These are phyloP conservation scores for Rhabdomys dilectus DNA, from an alignment of 2,113 vertebrate genomes.

Conservation along the genomic window DNA sequence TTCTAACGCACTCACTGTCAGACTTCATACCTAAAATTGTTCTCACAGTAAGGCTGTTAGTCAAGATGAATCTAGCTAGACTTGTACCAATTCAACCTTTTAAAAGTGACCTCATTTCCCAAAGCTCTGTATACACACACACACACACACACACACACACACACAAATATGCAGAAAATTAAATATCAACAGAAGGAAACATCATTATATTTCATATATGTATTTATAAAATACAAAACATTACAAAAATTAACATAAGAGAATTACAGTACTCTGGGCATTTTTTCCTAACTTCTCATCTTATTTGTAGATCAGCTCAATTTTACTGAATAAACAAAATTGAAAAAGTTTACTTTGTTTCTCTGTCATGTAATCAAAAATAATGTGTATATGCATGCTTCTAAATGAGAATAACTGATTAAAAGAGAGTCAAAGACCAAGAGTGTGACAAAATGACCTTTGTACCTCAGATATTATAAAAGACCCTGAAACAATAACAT, in stretches of 20 bases:
- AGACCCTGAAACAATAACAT: conserved; percentile 24
- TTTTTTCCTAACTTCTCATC: neutral
- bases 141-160: neutral
- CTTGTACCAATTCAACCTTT: neutral
- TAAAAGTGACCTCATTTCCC: neutral
- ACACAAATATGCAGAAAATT: neutral
- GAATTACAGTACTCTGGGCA: neutral
- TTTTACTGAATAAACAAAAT: neutral
- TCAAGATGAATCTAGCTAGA: neutral
- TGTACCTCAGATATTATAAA: neutral
- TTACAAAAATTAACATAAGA: neutral
- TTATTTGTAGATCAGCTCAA: neutral
- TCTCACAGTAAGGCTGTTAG: neutral
- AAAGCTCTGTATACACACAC: neutral
- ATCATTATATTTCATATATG: neutral
- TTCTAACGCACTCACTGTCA: neutral
- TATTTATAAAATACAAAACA: neutral
- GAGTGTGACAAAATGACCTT: neutral
- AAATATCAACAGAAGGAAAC: neutral
- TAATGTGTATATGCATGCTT: neutral
- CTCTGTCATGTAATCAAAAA: neutral
- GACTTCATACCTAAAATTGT: neutral
- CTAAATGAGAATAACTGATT: neutral
- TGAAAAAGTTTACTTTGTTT: neutral
- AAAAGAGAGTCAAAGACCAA: neutral